These are phyloP conservation scores for Calcarius ornatus DNA, from an alignment of 2,113 vertebrate genomes.

Conservation along the genomic window DNA sequence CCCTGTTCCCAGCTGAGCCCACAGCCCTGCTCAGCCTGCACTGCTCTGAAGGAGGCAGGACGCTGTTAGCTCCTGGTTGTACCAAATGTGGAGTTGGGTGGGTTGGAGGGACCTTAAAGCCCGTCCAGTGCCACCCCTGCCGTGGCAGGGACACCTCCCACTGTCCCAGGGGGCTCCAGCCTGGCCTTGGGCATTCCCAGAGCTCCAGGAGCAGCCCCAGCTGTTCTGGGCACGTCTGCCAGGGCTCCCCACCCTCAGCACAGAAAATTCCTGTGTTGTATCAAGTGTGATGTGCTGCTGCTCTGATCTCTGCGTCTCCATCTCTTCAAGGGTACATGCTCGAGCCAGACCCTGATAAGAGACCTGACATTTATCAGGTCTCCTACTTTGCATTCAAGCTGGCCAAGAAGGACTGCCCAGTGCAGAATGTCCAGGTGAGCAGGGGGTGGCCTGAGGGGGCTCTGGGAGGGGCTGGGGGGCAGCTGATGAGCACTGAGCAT, in stretches of 20 bases:
- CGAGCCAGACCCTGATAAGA: constrained; percentile 92
- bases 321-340: constrained; percentile 87
- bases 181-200: neutral
- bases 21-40: neutral
- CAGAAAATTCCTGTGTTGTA: rapidly evolving
- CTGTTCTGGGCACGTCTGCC: neutral
- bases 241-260: neutral
- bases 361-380: constrained; percentile 96
- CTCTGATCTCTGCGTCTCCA: neutral
- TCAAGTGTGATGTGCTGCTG: neutral
- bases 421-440: constrained; percentile 90
- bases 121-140: neutral
- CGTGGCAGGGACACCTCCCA: neutral
- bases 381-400: constrained; percentile 95
- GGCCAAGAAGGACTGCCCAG: constrained; percentile 86
- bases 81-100: neutral
- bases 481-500: neutral
- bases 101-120: neutral
- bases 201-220: neutral
- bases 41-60: neutral
- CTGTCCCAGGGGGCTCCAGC: rapidly evolving
- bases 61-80: too few species aligned
- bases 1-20: neutral
- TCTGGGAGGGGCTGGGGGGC: neutral
- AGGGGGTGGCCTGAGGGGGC: neutral